Evolutionary conservation across 2,888 invertebrate genomes (phyloP).

Genomic region (Lepidocyrtoides sp.): DNA sequence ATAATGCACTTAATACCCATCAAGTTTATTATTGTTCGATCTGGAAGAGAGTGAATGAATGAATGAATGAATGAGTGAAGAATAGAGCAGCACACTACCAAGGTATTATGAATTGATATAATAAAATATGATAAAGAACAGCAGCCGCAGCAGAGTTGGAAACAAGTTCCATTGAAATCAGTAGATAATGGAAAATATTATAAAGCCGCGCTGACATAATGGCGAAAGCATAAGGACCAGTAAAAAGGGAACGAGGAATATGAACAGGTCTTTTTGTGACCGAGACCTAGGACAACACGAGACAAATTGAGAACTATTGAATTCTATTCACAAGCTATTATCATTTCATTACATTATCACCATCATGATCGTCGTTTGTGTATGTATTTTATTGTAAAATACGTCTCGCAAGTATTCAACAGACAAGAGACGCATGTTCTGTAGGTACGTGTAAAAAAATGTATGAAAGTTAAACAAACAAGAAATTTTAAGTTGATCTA

Average conservation of each 20-base stretch:
- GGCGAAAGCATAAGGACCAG: conserved; percentile 48
- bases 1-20: conserved; percentile 51
- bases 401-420: conserved; percentile 42
- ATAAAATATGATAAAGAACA: conserved; percentile 54
- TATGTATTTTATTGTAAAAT: conserved; percentile 58
- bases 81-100: conserved; percentile 20
- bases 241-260: conserved; percentile 44
- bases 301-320: conserved; percentile 78
- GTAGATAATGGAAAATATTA: conserved; percentile 71
- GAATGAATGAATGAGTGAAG: conserved; percentile 41
- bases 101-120: conserved; percentile 23
- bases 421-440: too few relatives aligned
- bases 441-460: conserved; percentile 24
- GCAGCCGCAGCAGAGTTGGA: neutral
- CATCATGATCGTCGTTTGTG: conserved; percentile 51
- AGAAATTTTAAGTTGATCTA: conserved; percentile 65
- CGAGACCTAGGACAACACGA: conserved; percentile 76
- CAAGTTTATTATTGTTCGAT: conserved; percentile 60
- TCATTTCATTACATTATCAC: conserved; percentile 72
- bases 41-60: conserved; percentile 55
- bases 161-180: conserved; percentile 72
- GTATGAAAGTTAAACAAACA: conserved; percentile 65
- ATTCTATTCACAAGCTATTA: conserved; percentile 69
- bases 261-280: conserved; percentile 67
- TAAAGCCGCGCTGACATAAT: conserved; percentile 40